Base-by-base conservation (phyloP, 2,888 invertebrate genomes). In the Catocala sponsa region DNA sequence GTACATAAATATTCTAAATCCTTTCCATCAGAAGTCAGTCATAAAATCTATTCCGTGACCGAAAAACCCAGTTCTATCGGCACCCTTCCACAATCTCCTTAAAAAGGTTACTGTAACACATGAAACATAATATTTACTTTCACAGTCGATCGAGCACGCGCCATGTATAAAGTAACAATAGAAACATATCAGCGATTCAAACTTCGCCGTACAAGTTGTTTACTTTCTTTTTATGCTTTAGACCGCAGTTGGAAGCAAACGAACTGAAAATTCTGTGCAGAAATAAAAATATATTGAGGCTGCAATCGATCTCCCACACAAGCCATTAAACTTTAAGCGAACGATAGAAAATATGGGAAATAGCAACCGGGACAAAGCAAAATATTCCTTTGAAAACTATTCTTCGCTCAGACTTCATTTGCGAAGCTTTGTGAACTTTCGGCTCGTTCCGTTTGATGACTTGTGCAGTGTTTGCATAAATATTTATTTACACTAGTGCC, bases 241-340 rank as follows among this genome's bases (percentile, higher is more conserved):
- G 66, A 76, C 72, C 73, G 70, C 76, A 74, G 75, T 75, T 69
- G 59, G 65, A 65, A 81, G 79, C 66, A 85, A 89, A 86, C 83
- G 86, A 87, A 85, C 85, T 87, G 87, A 83, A 88, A 88, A 89
- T 82, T 86, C 82, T 84, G 80, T 80, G 78, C 76, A 82, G 77
- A 87, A 88, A 91, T 91, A 91, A 91, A 91, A 91, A 89, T 90
- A 87, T 88, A 92, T 88, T 82, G 88, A 79, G 74, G 72, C 75
- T 82, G 86, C 86, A 84, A 90, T 89, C 86, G 87, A 89, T 90
- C 86, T 83, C 74, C 65, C 73, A 69, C 78, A 83, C 89, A 85
- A 85, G 79, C 88, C 90, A 90, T 91, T 91, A 89, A 89, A 88
- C 87, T 89, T 87, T 85, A 88, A 87, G 81, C 85, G 85, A 74